Evolutionary conservation across 2,113 vertebrate genomes (phyloP), one percentile per base, ranked within the genome.

Genomic region (Triplophysa tibetana): DNA sequence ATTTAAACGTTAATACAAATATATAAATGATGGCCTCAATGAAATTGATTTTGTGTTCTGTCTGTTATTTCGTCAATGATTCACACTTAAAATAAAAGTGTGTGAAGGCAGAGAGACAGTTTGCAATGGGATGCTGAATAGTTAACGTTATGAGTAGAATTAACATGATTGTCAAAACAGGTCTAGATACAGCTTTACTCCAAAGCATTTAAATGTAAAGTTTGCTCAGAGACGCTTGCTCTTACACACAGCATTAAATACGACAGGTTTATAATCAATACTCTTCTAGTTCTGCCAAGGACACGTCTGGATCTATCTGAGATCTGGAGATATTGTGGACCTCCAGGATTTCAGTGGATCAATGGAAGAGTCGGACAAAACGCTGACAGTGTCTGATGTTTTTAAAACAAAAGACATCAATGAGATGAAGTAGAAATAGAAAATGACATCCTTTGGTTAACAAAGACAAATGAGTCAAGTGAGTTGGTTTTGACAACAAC

Each of bases 341-440:
- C 67, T 70, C 21, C 67, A 52, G 17, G 69, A 54, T 70, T 33
- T 33, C 24, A 70, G 48, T 26, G 0, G 26, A 70, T 58, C 70
- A 72, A 72, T 58, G 52, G 8, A 23, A 54, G 68, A n/a, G 16
- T 13, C 23, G 17, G 68, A 70, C 68, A 29, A 17, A 56, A 13
- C 10, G 21, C 26, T 11, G 50, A 72, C 29, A 38, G 1, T 17
- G 19, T 10, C 54, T 29, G 52, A 70, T 54, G 24, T 52, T 5
- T 45, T 67, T 67, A 48, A 16, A 26, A 58, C 69, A 72, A 19
- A 72, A 72, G 19, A 58, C 26, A 72, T 41, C 41, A 52, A 72
- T 72, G 19, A 72, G 29, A 72, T 58, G 17, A 58, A 72, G 70
- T 58, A 41, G 70, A 72, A 72, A 72, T 23, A 58, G n/a, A 14